Conservation (phyloP, 2,888 invertebrate species). For the Piscicola geometra region DNA sequence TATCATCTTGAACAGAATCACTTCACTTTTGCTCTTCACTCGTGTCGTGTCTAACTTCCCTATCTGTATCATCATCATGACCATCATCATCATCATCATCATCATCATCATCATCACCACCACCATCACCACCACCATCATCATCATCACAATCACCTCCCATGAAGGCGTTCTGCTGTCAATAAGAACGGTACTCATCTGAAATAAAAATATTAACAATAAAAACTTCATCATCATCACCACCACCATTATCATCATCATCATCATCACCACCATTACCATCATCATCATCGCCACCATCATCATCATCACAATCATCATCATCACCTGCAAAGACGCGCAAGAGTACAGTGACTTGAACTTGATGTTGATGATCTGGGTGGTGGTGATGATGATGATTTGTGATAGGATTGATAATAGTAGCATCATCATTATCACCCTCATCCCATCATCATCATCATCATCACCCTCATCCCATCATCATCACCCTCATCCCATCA, state of each 20-base stretch:
- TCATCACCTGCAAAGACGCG: no score
- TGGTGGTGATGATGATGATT: no score
- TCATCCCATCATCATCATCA: no score
- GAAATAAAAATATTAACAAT: neutral
- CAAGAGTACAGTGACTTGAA: no score
- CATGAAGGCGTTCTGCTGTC: no score
- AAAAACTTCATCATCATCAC: neutral
- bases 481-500: no score
- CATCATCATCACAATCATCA: neutral
- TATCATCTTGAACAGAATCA: slow-evolving; percentile 79
- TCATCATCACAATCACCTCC: neutral
- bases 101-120: neutral
- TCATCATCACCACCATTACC: neutral
- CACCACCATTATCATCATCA: slow-evolving; percentile 17
- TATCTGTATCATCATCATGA: no score
- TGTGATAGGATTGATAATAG: no score
- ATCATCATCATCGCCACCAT: neutral
- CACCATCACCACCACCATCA: slow-evolving; percentile 7
- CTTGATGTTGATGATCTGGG: no score
- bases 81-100: neutral
- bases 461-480: no score
- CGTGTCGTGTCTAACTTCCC: slow-evolving; percentile 68
- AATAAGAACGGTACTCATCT: no score
- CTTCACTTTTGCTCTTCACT: slow-evolving; percentile 82
- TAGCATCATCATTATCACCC: no score